Evolutionary conservation across 2,113 vertebrate genomes (phyloP).

Genomic region (Ageneiosus marmoratus): DNA sequence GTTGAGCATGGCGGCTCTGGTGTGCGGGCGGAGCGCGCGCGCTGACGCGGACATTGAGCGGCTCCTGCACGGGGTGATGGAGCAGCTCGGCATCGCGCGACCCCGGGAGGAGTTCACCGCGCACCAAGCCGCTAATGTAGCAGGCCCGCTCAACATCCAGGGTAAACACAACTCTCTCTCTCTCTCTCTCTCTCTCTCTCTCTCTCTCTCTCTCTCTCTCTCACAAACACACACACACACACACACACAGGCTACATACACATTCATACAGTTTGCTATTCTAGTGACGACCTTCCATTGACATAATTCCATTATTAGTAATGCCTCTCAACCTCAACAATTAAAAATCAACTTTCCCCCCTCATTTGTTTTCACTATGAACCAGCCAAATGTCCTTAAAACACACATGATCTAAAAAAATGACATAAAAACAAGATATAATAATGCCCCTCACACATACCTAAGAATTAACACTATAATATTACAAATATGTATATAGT

Average conservation of each 20-base stretch:
- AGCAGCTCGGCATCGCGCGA: slow-evolving; percentile 92
- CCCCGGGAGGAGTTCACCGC: slow-evolving; percentile 94
- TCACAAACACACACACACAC: background rate
- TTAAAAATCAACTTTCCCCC: too few species aligned
- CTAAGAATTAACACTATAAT: background rate
- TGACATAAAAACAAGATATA: too few species aligned
- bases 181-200: background rate
- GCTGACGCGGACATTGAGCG: slow-evolving; percentile 91
- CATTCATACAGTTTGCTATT: too few species aligned
- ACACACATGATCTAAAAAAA: too few species aligned
- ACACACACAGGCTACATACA: background rate
- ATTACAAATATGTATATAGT: background rate
- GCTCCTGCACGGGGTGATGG: slow-evolving; percentile 95
- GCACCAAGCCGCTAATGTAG: slow-evolving; percentile 92
- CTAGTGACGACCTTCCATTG: too few species aligned
- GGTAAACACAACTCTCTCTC: slow-evolving; percentile 72
- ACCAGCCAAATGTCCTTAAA: too few species aligned
- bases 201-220: slow-evolving; percentile 1
- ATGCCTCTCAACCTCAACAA: too few species aligned
- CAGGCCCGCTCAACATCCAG: slow-evolving; percentile 95
- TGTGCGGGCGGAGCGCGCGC: slow-evolving; percentile 77
- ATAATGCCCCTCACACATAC: too few species aligned
- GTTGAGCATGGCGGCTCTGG: slow-evolving; percentile 71
- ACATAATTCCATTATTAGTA: too few species aligned
- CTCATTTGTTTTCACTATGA: too few species aligned